Evolutionary conservation across 2,888 invertebrate genomes (phyloP), one percentile per base, ranked within the genome.

Genomic region (Pseudococcus longispinus): DNA sequence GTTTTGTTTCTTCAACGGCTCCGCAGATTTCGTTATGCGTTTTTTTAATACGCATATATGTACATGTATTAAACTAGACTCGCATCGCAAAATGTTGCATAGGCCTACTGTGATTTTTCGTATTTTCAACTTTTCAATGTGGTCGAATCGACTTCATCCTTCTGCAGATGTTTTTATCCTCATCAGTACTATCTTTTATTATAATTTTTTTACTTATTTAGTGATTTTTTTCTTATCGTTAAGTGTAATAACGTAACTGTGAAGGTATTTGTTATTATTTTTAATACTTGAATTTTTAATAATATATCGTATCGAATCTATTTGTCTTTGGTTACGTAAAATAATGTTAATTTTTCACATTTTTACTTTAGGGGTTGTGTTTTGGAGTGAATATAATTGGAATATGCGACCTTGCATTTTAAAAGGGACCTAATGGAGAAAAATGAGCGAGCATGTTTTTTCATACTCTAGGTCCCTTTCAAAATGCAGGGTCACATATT

Each of bases 191-290:
- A 70, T 29, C n/a, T 70, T 29, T 26, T 29, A 70, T 18, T 29
- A 60, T 70, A 70, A 18, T 6, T 29, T 70, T 65, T 70, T 29
- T 70, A 70, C 29, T 70, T 70, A 29, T 29, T 2, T 29, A 26
- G 70, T 70, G 70, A 70, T 32, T 70, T 70, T 70, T 37, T 37
- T n/a, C n/a, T 9, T 37, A 37, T 37, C 37, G 4, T 4, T 37
- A 37, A 70, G 18, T 29, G 18, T 70, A 29, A 18, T 70, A 60
- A 26, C 29, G 15, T 70, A 70, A 3, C 23, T 32, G 70, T 70
- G 70, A 70, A 29, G 65, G 26, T 65, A 65, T 26, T 65, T 65
- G 65, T 65, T 70, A 70, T 29, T 70, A 70, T 70, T 70, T 70
- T 70, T 32, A 70, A 29, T 29, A 70, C 29, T 26, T 70, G 65